phyloP scores from a whole-genome alignment of 1,140 invertebrate species.

The Hylaeus volcanicus region DNA sequence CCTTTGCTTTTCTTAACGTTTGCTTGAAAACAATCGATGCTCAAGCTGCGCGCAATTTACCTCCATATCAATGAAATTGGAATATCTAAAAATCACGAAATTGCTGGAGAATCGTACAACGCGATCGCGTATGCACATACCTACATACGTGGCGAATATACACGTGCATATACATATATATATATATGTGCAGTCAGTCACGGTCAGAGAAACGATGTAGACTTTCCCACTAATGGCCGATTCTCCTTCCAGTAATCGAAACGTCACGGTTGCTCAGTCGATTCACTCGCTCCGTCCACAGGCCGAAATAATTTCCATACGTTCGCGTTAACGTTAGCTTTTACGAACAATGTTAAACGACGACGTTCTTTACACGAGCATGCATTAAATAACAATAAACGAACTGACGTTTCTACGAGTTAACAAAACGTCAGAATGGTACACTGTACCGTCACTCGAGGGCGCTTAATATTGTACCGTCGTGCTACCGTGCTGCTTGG shows the following conservation, averaged over 20 bases:
- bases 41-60: not conserved
- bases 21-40: not conserved
- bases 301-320: not conserved
- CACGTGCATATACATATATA: not conserved
- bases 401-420: slow-evolving; percentile 33
- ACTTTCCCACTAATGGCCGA: not conserved
- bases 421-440: slow-evolving; percentile 32
- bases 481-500: too few species aligned
- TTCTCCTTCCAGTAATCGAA: not conserved
- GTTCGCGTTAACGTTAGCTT: not conserved
- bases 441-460: slow-evolving; percentile 6
- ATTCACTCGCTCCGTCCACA: not conserved
- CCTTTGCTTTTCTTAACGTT: not conserved
- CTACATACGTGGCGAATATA: slow-evolving; percentile 41
- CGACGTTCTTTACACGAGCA: not conserved
- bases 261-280: not conserved
- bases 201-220: slow-evolving; percentile 5
- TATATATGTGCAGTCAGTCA: slow-evolving; percentile 15
- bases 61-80: slow-evolving; percentile 17
- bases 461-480: slow-evolving; percentile 4
- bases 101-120: not conserved
- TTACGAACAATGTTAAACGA: not conserved
- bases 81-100: slow-evolving; percentile 34
- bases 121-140: slow-evolving; percentile 13
- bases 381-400: not conserved